phyloP scores from a whole-genome alignment of 2,888 invertebrate species.

The Acanthosepion pharaonis region DNA sequence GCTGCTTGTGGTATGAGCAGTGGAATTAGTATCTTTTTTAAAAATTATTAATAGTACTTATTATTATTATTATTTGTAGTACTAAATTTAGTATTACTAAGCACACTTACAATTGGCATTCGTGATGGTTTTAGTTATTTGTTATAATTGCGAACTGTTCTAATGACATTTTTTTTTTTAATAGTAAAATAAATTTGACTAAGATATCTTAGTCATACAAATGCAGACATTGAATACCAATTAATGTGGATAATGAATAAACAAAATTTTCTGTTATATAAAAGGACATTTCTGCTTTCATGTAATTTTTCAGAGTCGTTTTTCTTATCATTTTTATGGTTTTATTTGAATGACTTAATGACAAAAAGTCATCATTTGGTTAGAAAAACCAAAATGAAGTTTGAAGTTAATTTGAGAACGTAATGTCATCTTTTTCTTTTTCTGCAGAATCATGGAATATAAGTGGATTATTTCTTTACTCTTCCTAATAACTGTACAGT shows the following conservation, averaged over 20 bases:
- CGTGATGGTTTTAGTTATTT: background rate
- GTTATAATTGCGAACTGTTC: background rate
- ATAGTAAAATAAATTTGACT: background rate
- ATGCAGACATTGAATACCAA: background rate
- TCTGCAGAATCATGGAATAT: background rate
- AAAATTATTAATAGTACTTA: background rate
- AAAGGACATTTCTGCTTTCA: too few relatives aligned
- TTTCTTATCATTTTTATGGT: too few relatives aligned
- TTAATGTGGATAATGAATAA: background rate
- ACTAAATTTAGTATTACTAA: background rate
- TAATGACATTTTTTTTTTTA: background rate
- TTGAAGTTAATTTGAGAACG: background rate
- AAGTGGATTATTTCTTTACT: conserved; percentile 15
- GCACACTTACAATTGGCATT: background rate
- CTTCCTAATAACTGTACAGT: background rate
- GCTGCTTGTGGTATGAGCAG: background rate
- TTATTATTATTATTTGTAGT: too few relatives aligned
- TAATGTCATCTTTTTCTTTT: background rate
- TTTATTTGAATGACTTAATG: too few relatives aligned
- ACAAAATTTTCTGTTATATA: background rate
- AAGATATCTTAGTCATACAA: background rate
- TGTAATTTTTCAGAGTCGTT: too few relatives aligned
- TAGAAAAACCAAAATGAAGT: background rate
- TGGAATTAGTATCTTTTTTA: background rate
- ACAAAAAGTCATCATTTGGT: background rate